Conservation (phyloP, 1,140 invertebrate species). For the Zaprionus tsacasi region DNA sequence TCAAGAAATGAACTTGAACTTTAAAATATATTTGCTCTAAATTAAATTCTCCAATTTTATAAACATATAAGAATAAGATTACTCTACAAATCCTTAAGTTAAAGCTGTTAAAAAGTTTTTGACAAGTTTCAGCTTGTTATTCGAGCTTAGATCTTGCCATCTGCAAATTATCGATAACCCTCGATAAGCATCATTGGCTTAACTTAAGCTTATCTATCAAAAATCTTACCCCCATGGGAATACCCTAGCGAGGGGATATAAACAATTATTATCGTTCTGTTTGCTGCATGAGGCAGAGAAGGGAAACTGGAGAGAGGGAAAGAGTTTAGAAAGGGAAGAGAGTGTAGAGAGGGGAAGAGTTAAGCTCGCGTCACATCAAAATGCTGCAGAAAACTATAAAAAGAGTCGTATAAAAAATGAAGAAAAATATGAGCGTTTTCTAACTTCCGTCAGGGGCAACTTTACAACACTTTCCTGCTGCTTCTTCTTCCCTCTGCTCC, state of each 20-base stretch:
- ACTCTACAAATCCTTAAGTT: not conserved
- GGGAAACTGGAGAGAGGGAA: not conserved
- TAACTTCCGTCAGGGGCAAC: constrained; percentile 22
- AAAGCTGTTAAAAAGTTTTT: not conserved
- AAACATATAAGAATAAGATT: not conserved
- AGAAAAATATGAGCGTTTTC: constrained; percentile 62
- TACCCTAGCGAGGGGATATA: too few species aligned
- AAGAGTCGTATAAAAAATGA: constrained; percentile 25
- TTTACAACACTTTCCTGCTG: not conserved
- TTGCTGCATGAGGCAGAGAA: not conserved
- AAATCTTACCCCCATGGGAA: too few species aligned
- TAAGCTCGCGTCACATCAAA: constrained; percentile 31
- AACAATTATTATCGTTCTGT: not conserved
- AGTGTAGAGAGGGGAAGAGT: too few species aligned
- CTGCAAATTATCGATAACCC: constrained; percentile 8
- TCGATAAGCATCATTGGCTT: constrained; percentile 16
- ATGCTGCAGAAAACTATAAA: constrained; percentile 57
- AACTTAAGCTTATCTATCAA: constrained; percentile 11
- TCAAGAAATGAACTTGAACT: too few species aligned
- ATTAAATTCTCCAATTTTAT: too few species aligned
- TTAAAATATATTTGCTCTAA: too few species aligned
- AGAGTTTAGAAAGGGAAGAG: too few species aligned
- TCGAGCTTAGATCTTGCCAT: not conserved
- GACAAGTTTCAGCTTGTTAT: not conserved
- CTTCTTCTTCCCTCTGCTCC: not conserved